Base-by-base conservation (phyloP, 2,797 vertebrate species). In the Champsocephalus gunnari region DNA sequence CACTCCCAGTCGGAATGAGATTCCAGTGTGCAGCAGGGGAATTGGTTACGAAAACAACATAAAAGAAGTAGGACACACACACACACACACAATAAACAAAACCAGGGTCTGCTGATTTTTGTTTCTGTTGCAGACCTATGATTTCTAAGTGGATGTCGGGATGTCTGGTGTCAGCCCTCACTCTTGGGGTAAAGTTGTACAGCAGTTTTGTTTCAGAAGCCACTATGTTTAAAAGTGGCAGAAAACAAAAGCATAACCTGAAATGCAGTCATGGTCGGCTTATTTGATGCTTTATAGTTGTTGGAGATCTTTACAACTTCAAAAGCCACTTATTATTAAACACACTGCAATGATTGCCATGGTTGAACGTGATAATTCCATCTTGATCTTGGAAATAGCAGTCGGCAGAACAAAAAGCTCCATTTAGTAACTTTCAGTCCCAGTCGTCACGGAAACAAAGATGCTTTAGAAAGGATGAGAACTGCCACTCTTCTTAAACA, bases 1-100 rank as follows among this genome's bases (percentile, higher is more conserved):
- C 55, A 76, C 53, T 73, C 21, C 4, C 62, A 59, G 58, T 50
- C 19, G 53, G 54, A 65, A 81, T 73, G 38, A 73, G 41, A 57
- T 56, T 64, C 21, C 51, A 34, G 51, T n/a, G n/a, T 12, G 56
- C 50, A 63, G 38, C 66, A 5, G 48, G 14, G 49, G 58, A 76
- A 57, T 19, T 14, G 38, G 32, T 12, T 53, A 13, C 49, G 56
- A 77, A 61, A 66, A 21, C 44, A 41, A 54, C 9, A n/a, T 9
- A 57, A 6, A 34, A 72, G 38, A 68, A 16, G 49, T 38, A 12
- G 14, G 43, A 58, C 41, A 47, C 24, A 28, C 41, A 49, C 45
- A 28, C 41, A 49, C 45, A 49, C 45, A 28, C 28, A 58, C 38
- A 45, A n/a, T 32, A 61, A 45, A 48, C 0, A 28, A 9, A 1